Conservation (phyloP, 2,113 vertebrate species). For the Rhabdornis inornatus region DNA sequence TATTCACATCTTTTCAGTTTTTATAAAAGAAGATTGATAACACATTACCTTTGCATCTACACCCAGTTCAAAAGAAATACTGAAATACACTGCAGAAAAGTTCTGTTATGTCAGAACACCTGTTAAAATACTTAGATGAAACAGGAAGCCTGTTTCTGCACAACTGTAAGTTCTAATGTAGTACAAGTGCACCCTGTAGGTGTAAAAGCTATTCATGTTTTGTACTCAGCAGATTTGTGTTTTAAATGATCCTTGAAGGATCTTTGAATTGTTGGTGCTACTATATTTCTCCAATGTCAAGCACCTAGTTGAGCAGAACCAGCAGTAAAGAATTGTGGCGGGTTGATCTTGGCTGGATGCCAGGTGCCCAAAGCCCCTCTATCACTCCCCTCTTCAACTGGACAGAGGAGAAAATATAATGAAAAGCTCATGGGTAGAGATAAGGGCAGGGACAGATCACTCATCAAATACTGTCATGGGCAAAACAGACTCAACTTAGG, state of each 20-base stretch:
- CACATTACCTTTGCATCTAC: neutral
- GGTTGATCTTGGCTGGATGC: neutral
- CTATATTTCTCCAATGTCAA: neutral
- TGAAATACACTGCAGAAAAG: neutral
- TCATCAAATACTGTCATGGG: neutral
- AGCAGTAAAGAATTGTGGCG: neutral
- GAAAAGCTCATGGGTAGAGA: neutral
- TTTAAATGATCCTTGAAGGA: constrained; percentile 10
- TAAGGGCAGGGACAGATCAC: neutral
- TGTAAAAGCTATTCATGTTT: neutral
- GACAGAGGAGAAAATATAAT: neutral
- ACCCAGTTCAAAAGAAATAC: neutral
- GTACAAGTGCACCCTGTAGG: neutral
- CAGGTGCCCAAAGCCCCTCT: neutral
- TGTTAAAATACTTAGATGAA: neutral
- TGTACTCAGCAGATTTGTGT: neutral
- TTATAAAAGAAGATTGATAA: neutral
- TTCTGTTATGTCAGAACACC: neutral
- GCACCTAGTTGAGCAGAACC: neutral
- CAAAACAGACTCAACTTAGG: neutral
- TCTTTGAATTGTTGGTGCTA: neutral
- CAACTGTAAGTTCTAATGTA: neutral
- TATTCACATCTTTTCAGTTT: neutral
- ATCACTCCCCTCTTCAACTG: neutral
- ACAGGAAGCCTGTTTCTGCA: neutral